A percentile compares a stretch with the other conserved stretches of the same genome.
phyloP scores from a whole-genome alignment of 2,797 vertebrate species.

The Danio albolineatus region DNA sequence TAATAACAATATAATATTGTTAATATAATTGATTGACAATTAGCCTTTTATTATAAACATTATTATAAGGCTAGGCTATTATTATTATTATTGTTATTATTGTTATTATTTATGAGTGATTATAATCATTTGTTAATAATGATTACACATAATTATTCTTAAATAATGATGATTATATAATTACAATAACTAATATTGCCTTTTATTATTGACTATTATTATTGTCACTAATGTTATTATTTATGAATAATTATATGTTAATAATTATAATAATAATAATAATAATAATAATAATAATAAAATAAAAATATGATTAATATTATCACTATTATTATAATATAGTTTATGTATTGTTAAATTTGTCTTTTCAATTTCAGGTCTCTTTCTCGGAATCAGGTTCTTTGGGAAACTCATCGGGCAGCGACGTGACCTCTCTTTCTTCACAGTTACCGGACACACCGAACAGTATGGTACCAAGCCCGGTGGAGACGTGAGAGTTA shows the following conservation, averaged over 20 bases:
- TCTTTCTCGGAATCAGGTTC: conserved; percentile 96
- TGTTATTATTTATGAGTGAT: too few relatives aligned
- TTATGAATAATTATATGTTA: neutral
- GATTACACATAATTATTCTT: too few relatives aligned
- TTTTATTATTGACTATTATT: neutral
- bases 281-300: neutral
- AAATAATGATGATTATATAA: too few relatives aligned
- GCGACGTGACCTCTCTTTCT: conserved; percentile 94
- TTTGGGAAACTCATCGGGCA: conserved; percentile 92
- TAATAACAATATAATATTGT: too few relatives aligned
- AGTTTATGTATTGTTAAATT: neutral
- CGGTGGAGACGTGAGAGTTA: conserved; percentile 91
- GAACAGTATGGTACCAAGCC: conserved; percentile 98
- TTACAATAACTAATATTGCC: too few relatives aligned
- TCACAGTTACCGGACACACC: conserved; percentile 97
- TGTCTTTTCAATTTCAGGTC: conserved; percentile 78
- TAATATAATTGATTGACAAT: too few relatives aligned
- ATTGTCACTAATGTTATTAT: neutral
- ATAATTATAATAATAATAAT: neutral
- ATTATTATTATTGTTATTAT: too few relatives aligned
- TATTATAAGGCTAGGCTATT: too few relatives aligned
- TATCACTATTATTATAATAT: neutral
- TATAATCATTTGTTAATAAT: too few relatives aligned
- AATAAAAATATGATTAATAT: too few relatives aligned
- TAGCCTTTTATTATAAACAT: too few relatives aligned